Conservation (phyloP, 2,113 vertebrate genomes). For the Hyaena hyaena region DNA sequence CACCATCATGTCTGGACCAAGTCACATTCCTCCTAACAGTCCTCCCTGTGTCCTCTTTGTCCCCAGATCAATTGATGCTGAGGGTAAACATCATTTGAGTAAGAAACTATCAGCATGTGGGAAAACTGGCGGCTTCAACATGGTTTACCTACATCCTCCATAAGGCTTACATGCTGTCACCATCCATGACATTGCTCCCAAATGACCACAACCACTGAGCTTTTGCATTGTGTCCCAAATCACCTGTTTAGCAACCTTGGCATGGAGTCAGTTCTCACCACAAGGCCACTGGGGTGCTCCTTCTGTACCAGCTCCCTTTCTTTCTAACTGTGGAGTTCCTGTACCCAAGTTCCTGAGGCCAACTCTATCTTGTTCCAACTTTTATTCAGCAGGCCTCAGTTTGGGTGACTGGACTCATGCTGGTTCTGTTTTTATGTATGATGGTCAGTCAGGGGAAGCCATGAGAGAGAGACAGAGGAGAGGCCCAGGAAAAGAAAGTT, state of each 20-base stretch:
- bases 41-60: neutral
- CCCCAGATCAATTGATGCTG: neutral
- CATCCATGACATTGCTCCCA: neutral
- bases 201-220: neutral
- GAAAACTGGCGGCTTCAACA: neutral
- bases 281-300: neutral
- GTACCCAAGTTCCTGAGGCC: neutral
- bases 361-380: neutral
- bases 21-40: neutral
- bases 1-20: neutral
- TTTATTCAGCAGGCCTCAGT: neutral
- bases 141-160: neutral
- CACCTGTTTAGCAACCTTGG: neutral
- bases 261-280: neutral
- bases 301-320: neutral
- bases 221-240: neutral
- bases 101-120: neutral
- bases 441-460: neutral
- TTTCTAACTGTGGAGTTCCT: neutral
- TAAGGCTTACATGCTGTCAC: neutral
- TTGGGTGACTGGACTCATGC: neutral
- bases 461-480: neutral
- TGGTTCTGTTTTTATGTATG: neutral
- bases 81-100: neutral
- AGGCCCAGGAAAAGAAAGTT: neutral